phyloP scores from a whole-genome alignment of 2,113 vertebrate species.

The Tonatia bakeri region DNA sequence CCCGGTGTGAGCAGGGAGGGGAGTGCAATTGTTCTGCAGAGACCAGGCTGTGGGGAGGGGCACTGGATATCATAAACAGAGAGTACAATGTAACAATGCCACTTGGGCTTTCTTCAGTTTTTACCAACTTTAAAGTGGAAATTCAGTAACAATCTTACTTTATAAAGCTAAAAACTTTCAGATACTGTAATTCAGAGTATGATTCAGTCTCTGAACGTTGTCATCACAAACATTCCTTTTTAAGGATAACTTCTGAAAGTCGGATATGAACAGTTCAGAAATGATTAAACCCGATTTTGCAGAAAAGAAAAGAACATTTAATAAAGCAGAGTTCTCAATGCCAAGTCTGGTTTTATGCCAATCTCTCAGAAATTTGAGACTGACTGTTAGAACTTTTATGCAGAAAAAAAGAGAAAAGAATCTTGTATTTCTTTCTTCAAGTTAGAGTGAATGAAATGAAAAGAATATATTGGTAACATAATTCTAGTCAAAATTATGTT shows the following conservation, averaged over 20 bases:
- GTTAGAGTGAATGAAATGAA: not conserved
- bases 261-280: not conserved
- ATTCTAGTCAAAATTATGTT: not conserved
- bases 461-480: not conserved
- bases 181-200: not conserved
- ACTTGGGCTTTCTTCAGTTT: not conserved
- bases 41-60: not conserved
- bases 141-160: not conserved
- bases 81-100: not conserved
- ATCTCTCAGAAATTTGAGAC: not conserved
- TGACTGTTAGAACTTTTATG: not conserved
- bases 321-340: not conserved
- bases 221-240: not conserved
- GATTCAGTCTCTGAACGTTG: not conserved
- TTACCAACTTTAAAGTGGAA: not conserved
- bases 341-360: not conserved
- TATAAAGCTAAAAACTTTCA: not conserved
- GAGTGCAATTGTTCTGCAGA: not conserved
- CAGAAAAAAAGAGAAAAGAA: not conserved
- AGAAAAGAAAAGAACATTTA: not conserved
- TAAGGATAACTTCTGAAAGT: not conserved
- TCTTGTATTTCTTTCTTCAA: conserved; percentile 12
- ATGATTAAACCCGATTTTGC: not conserved
- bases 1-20: not conserved
- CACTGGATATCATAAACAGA: not conserved